Percentiles rank a stretch among this genome's conserved stretches.
phyloP scores from a whole-genome alignment of 92 coral and sea anemone genomes.

The Hydrozoanthus gracilis region DNA sequence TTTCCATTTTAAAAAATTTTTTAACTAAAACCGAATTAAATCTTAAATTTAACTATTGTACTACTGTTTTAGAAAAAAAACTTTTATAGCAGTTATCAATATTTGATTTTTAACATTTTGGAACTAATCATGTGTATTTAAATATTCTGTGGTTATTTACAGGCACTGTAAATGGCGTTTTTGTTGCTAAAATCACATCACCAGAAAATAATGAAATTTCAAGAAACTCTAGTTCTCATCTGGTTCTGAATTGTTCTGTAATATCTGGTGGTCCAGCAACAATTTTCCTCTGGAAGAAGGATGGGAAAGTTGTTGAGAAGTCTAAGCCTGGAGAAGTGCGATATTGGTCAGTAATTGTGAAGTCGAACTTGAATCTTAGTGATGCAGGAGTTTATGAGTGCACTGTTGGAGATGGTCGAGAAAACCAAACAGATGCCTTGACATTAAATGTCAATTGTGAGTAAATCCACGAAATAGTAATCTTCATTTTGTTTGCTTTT shows the following conservation, averaged over 20 bases:
- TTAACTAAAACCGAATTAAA: no score
- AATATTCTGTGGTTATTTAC: no score
- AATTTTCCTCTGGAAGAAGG: conserved; percentile 29
- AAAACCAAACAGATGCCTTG: conserved; percentile 1
- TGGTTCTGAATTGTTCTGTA: conserved; percentile 17
- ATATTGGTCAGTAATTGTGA: conserved; percentile 1
- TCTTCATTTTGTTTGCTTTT: no score
- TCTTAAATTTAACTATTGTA: no score
- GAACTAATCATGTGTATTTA: background rate
- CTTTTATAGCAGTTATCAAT: background rate
- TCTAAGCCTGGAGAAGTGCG: background rate
- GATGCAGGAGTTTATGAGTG: conserved; percentile 38
- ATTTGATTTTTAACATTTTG: background rate
- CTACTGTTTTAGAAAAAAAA: no score
- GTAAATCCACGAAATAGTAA: background rate
- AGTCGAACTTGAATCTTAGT: background rate
- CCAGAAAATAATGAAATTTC: conserved; percentile 4
- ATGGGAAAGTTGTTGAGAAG: conserved; percentile 15
- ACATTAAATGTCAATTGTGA: conserved; percentile 11
- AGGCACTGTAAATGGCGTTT: conserved; percentile 18
- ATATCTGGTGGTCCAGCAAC: conserved; percentile 28
- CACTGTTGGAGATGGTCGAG: conserved; percentile 5
- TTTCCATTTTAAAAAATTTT: no score
- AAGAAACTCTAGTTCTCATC: background rate
- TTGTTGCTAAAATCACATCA: conserved; percentile 26